phyloP scores from a whole-genome alignment of 2,113 vertebrate genomes.

The Aix galericulata region DNA sequence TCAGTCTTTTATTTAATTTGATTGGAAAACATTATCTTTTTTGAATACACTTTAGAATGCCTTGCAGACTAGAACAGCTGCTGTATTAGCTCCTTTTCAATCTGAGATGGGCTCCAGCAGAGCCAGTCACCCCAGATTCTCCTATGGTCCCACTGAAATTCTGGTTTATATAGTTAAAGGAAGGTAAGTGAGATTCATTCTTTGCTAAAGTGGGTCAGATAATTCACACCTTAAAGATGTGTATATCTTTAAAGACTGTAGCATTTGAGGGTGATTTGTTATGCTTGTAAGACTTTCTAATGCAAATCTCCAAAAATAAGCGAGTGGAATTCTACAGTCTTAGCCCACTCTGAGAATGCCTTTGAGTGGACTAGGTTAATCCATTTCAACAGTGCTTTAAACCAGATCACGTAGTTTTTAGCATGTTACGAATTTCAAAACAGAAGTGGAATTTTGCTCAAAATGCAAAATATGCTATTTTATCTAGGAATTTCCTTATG shows the following conservation, averaged over 20 bases:
- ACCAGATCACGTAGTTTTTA: not conserved
- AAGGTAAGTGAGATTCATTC: not conserved
- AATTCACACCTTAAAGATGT: not conserved
- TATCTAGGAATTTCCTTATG: not conserved
- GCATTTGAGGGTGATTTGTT: rapidly evolving
- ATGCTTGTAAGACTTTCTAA: not conserved
- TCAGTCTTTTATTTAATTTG: not conserved
- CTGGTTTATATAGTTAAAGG: not conserved
- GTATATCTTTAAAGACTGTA: not conserved
- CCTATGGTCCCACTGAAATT: not conserved
- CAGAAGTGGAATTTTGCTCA: not conserved
- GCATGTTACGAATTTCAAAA: not conserved
- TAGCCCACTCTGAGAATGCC: not conserved
- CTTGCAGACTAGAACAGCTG: not conserved
- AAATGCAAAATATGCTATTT: not conserved
- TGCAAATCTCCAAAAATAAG: not conserved
- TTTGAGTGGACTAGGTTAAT: not conserved
- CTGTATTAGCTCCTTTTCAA: not conserved
- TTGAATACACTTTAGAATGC: not conserved
- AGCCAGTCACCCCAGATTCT: not conserved
- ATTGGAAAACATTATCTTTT: not conserved
- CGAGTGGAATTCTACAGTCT: not conserved
- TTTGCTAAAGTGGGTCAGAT: not conserved
- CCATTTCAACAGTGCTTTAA: not conserved
- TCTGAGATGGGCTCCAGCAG: not conserved